Base-by-base conservation (phyloP, 2,113 vertebrate genomes). In the Siniperca chuatsi region DNA sequence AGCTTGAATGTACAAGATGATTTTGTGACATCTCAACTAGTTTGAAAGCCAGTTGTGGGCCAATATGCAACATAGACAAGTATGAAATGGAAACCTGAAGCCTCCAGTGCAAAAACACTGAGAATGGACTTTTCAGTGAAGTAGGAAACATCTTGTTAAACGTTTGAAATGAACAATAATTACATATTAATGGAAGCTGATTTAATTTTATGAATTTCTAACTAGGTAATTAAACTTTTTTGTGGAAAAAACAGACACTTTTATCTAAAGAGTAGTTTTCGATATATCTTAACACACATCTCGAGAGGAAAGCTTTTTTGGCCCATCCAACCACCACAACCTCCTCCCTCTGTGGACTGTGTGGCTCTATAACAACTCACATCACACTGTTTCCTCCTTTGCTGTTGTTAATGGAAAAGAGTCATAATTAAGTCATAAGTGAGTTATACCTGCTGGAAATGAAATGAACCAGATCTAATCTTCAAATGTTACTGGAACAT, bases 271-370 rank as follows among this genome's bases (percentile, higher is more conserved):
- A 46, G 4, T 18, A 52, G 5, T 4, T 50, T 61, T 33, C 4
- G 3, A 12, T 40, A 40, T 4, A 9, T 40, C 9, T 65, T 11
- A 2, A 23, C 60, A 62, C 48, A 6, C 2, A 1, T 62, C 29
- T 62, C 6, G 16, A 61, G 58, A 35, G 8, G 15, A n/a, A n/a
- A n/a, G n/a, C n/a, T n/a, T n/a, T n/a, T n/a, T n/a, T n/a, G 64
- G 37, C 4, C 62, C 33, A 21, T 52, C 44, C 29, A 46, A 23
- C 44, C 65, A 69, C 54, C 21, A 11, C 23, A 2, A 25, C 66
- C 62, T 75, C 52, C 62, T 58, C 23, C 42, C 79, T 60, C 40
- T 50, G 55, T 40, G 55, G 54, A 78, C 37, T 21, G 12, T 12
- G 58, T 15, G 33, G 35, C 50, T 58, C 64, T 5, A 0, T 2